phyloP scores from a whole-genome alignment of 1,140 invertebrate species.

The Hyphantria cunea region DNA sequence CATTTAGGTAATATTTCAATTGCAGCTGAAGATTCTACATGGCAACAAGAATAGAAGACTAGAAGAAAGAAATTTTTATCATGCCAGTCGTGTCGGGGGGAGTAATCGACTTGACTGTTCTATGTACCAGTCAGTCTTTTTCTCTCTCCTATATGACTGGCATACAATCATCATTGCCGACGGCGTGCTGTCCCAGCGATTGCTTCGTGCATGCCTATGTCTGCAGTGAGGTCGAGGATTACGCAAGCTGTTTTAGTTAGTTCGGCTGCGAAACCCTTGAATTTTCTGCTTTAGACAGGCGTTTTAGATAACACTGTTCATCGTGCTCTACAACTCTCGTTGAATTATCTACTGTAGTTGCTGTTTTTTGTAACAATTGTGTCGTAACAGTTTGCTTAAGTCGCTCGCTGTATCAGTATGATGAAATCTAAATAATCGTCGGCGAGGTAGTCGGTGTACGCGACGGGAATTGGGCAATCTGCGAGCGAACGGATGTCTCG shows the following conservation, averaged over 20 bases:
- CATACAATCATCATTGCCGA: constrained; percentile 47
- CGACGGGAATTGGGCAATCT: constrained; percentile 73
- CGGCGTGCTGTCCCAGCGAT: constrained; percentile 4
- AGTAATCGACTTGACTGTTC: constrained; percentile 70
- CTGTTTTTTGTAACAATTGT: constrained; percentile 48
- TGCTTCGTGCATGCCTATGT: constrained; percentile 41
- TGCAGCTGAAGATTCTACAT: constrained; percentile 44
- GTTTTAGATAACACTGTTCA: constrained; percentile 1
- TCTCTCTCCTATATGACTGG: constrained; percentile 78
- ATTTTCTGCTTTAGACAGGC: constrained; percentile 72
- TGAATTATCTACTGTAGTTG: constrained; percentile 16
- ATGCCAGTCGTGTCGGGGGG: constrained; percentile 72
- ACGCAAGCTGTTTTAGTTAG: constrained; percentile 68
- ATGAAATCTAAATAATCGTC: constrained; percentile 58
- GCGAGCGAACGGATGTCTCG: constrained; percentile 60
- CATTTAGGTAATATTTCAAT: constrained; percentile 40
- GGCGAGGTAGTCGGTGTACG: constrained; percentile 40
- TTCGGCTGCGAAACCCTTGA: constrained; percentile 75
- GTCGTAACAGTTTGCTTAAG: constrained; percentile 61
- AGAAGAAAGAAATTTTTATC: constrained; percentile 55
- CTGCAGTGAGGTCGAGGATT: constrained; percentile 75
- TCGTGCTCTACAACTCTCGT: not conserved
- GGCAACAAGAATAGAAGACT: constrained; percentile 35
- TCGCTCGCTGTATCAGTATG: constrained; percentile 59
- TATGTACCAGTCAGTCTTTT: constrained; percentile 76